Conservation (phyloP, 2,113 vertebrate species). For the Embiotoca jacksoni region DNA sequence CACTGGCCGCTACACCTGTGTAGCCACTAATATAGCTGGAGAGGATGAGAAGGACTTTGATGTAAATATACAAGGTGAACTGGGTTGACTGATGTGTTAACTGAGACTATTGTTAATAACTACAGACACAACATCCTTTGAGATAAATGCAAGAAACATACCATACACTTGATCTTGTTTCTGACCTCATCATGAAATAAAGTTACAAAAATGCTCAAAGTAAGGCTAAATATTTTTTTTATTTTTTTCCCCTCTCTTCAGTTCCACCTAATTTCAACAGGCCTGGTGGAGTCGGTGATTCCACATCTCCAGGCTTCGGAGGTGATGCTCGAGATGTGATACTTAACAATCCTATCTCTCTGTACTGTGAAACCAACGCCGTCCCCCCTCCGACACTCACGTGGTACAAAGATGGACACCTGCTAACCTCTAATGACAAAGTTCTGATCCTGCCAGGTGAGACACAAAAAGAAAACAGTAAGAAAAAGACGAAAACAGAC, state of each 20-base stretch:
- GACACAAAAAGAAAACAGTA: not conserved
- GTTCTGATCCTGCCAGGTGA: conserved; percentile 93
- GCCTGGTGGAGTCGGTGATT: conserved; percentile 79
- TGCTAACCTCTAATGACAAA: conserved; percentile 89
- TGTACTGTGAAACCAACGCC: conserved; percentile 95
- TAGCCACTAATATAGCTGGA: conserved; percentile 94
- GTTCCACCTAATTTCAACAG: conserved; percentile 95
- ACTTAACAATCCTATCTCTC: conserved; percentile 91
- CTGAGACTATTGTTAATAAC: conserved; percentile 8
- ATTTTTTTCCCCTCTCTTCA: conserved; percentile 53
- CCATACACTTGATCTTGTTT: not conserved
- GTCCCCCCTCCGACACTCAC: conserved; percentile 94
- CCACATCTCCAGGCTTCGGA: conserved; percentile 74
- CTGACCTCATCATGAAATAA: not conserved
- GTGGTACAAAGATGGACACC: conserved; percentile 92
- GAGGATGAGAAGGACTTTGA: conserved; percentile 99
- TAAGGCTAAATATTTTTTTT: not conserved
- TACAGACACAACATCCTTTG: not conserved
- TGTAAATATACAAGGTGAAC: conserved; percentile 99
- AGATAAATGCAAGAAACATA: not conserved
- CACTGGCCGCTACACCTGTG: conserved; percentile 94
- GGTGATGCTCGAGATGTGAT: conserved; percentile 89
- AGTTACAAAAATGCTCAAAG: not conserved
- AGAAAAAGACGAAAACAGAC: not conserved
- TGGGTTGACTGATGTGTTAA: conserved; percentile 68